Base-by-base conservation (phyloP, 2,888 invertebrate species). In the Dioctria rufipes region DNA sequence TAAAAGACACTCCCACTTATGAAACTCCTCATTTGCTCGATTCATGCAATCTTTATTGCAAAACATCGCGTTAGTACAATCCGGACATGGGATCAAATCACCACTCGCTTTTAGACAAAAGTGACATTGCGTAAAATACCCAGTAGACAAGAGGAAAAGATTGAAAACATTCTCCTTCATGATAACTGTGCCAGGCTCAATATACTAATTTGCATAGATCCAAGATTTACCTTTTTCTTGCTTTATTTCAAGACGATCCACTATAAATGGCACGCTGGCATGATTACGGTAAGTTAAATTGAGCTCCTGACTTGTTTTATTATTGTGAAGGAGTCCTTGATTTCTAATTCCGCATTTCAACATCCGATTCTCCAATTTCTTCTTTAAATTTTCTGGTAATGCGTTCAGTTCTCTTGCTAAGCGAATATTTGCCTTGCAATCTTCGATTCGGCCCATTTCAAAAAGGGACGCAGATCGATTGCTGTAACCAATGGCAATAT, bases 381-480 rank as follows among this genome's bases (percentile, higher is more conserved):
- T 90, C 83, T 89, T 91, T 65, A 94, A 86, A 80, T 91, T 89
- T 58, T 91, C 88, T 51, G 94, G 94, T 87, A 93, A 94, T 82
- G 91, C 88, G 42, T 91, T 87, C 58, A 88, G 86, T 8, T 94
- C 89, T 11, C 54, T 8, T 0, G 95, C 93, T 84, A 90, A 87
- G 43, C 93, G 88, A 80, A 95, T 93, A 87, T 96, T 96, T 84
- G 89, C 87, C 58, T 95, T 84, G 85, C 94, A 93, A 85, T 93
- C 93, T 39, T 90, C 86, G 86, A 92, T 94, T 67, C 93, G 91
- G 82, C 91, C 90, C 84, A 93, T 89, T 83, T 92, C 91, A 83
- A 91, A 92, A 77, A 95, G 91, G 6, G 94, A 92, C 42, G 95
- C 95, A 65, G 96, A 95, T 85, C 96, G 91, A 86, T 96, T 96